A percentile compares a stretch with the other conserved stretches of the same genome.
Conservation (phyloP, 2,888 invertebrate genomes). For the Nomada hirtipes region DNA sequence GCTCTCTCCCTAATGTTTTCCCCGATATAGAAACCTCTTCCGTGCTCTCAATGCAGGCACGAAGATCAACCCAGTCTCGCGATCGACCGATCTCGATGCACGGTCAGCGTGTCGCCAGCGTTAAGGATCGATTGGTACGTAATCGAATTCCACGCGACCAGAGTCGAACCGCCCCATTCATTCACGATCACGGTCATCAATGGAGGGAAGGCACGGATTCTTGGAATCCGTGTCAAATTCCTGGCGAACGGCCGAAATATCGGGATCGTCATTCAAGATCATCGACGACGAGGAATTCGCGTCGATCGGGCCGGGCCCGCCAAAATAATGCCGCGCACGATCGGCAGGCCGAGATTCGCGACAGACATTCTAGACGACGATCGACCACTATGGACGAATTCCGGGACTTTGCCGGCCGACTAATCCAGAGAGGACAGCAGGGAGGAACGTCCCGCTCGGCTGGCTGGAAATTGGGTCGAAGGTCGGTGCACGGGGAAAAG, state of each 20-base stretch:
- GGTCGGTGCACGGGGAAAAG: constrained; percentile 64
- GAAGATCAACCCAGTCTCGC: neutral
- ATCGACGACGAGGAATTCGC: constrained; percentile 15
- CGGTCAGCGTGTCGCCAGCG: neutral
- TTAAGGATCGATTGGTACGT: constrained; percentile 35
- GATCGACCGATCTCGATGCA: neutral
- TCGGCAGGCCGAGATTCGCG: constrained; percentile 39
- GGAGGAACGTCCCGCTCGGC: constrained; percentile 61
- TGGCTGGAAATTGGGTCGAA: constrained; percentile 71
- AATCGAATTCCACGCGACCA: constrained; percentile 41
- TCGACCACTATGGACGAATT: constrained; percentile 38
- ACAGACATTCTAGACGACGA: constrained; percentile 28
- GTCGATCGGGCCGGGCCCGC: constrained; percentile 6
- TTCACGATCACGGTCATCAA: constrained; percentile 51
- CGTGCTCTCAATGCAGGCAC: neutral
- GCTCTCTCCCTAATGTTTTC: neutral
- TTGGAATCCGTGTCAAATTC: constrained; percentile 62
- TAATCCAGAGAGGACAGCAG: constrained; percentile 26
- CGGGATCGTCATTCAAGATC: constrained; percentile 47
- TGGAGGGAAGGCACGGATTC: constrained; percentile 45
- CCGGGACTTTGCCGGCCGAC: constrained; percentile 22
- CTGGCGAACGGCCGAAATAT: constrained; percentile 41
- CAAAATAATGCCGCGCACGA: constrained; percentile 56
- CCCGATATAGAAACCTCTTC: neutral
- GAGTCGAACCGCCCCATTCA: constrained; percentile 27